Conservation (phyloP, 53 echinoderm and acorn worm species). For the Luidia sarsii region DNA sequence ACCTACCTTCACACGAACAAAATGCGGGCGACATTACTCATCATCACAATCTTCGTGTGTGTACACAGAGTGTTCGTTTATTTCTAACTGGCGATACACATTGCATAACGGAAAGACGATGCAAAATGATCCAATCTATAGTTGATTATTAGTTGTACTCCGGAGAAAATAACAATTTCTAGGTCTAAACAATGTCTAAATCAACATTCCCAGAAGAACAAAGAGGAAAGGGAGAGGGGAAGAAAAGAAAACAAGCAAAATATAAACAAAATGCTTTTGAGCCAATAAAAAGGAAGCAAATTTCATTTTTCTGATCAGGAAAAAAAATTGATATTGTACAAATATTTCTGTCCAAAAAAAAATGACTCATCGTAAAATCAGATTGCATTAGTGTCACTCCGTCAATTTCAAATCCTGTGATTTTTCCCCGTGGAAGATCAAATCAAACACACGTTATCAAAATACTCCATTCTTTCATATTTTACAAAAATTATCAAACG, state of each 20-base stretch:
- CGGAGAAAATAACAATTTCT: conserved; percentile 15
- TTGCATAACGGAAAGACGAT: conserved; percentile 36
- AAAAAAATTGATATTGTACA: conserved; percentile 11
- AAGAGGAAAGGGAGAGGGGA: conserved; percentile 1
- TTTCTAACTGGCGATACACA: conserved; percentile 34
- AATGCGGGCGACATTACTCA: no score
- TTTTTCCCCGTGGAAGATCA: no score
- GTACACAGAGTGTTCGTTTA: no score
- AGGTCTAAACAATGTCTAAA: conserved; percentile 45
- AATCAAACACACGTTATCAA: background rate
- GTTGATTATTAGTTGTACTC: background rate
- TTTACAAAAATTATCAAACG: conserved; percentile 20
- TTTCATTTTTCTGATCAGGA: background rate
- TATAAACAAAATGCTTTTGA: conserved; percentile 20
- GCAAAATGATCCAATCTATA: conserved; percentile 4
- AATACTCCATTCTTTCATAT: background rate
- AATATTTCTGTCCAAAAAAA: background rate
- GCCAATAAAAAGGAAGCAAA: conserved; percentile 6
- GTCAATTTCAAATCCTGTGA: no score
- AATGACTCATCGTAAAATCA: background rate
- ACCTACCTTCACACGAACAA: no score
- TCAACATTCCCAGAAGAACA: conserved; percentile 18
- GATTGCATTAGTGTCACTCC: background rate
- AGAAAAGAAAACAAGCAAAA: background rate
- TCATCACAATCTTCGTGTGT: no score